Percentiles rank a stretch among this genome's conserved stretches.
phyloP scores from a whole-genome alignment of 2,113 vertebrate species.

The Pterocles orientalis region DNA sequence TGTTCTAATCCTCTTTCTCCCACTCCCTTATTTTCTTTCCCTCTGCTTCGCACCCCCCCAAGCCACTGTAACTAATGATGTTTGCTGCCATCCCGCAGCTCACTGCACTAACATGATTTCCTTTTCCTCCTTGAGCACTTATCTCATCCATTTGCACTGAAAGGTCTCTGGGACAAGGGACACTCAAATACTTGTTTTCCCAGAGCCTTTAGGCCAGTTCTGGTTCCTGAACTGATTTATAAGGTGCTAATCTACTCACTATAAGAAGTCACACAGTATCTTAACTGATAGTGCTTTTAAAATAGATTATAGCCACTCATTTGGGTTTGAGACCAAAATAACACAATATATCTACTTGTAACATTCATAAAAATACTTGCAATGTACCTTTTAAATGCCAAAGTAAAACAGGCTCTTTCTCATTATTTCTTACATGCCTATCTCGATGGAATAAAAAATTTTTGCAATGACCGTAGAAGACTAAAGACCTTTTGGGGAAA shows the following conservation, averaged over 20 bases:
- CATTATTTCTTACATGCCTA: background rate
- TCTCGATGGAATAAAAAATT: background rate
- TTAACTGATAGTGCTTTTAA: background rate
- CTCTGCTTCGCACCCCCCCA: background rate
- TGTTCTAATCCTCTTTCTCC: background rate
- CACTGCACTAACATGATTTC: background rate
- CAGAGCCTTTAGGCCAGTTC: background rate
- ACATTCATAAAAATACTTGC: background rate
- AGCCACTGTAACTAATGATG: background rate
- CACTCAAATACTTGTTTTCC: background rate
- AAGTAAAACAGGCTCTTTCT: background rate
- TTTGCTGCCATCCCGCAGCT: background rate
- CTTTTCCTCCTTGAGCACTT: background rate
- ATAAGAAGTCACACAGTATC: background rate
- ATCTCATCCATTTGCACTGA: constrained; percentile 52
- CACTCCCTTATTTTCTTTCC: background rate
- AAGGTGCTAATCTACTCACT: constrained; percentile 36
- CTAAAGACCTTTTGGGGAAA: background rate
- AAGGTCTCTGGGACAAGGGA: background rate
- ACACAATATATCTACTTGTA: background rate
- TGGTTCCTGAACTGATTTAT: constrained; percentile 13
- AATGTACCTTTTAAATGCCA: background rate
- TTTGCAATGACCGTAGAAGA: background rate
- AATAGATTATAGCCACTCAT: background rate
- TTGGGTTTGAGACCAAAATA: background rate